Evolutionary conservation across 2,113 vertebrate species (phyloP).

Genomic region (Megaleporinus macrocephalus): DNA sequence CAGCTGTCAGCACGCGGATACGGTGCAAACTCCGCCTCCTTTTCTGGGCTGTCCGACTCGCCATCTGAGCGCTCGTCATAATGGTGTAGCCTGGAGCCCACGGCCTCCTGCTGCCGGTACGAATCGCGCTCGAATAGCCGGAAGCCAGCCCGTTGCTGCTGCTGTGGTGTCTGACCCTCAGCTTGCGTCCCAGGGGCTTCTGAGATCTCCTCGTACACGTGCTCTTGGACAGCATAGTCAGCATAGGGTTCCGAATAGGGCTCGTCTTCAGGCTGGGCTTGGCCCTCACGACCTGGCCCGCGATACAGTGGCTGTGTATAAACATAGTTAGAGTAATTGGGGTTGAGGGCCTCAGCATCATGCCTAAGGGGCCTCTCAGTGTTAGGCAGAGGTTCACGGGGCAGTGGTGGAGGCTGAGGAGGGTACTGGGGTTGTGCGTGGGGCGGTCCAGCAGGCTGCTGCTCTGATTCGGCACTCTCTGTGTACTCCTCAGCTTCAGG

Average conservation of each 20-base stretch:
- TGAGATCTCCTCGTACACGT: constrained; percentile 95
- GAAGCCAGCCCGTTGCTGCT: constrained; percentile 74
- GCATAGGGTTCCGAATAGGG: constrained; percentile 90
- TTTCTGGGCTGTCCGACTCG: constrained; percentile 95
- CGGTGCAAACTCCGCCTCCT: constrained; percentile 94
- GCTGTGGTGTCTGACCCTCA: constrained; percentile 63
- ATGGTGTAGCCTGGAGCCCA: constrained; percentile 92
- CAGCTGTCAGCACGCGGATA: constrained; percentile 93
- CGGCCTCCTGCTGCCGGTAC: constrained; percentile 89
- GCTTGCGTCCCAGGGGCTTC: constrained; percentile 72
- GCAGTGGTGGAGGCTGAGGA: constrained; percentile 74
- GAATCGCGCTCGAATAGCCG: constrained; percentile 82
- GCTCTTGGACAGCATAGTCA: constrained; percentile 88
- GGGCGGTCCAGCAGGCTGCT: constrained; percentile 76
- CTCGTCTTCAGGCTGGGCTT: constrained; percentile 73
- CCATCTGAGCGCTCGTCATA: constrained; percentile 94
- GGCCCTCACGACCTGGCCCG: constrained; percentile 51
- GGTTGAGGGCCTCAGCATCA: constrained; percentile 80
- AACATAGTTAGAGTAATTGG: constrained; percentile 89
- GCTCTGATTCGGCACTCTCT: constrained; percentile 89
- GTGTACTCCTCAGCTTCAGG: constrained; percentile 91
- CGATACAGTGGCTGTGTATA: constrained; percentile 83
- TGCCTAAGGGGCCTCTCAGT: constrained; percentile 80
- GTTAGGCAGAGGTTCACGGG: constrained; percentile 72
- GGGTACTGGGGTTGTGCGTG: constrained; percentile 70